Evolutionary conservation across 1,140 invertebrate genomes (phyloP).

Genomic region (Heliconius himera): DNA sequence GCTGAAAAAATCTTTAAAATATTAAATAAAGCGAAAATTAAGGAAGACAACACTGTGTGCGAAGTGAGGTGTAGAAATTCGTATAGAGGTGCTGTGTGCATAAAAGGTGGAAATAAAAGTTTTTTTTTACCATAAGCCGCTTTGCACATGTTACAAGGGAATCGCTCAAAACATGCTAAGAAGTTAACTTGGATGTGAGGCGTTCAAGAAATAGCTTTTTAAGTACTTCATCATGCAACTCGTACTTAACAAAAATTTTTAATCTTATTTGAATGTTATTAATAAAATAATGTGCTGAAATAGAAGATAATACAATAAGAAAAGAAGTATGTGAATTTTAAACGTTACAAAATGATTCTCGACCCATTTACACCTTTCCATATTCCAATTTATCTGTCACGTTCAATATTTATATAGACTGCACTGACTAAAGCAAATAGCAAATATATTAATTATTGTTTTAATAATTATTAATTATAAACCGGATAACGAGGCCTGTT

Average conservation of each 20-base stretch:
- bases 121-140: slow-evolving; percentile 28
- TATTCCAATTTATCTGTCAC: no score
- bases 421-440: no score
- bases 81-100: background rate
- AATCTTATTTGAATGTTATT: background rate
- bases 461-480: background rate
- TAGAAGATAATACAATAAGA: no score
- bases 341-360: no score
- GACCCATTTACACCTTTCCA: no score
- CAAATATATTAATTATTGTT: background rate
- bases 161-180: slow-evolving; percentile 31
- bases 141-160: slow-evolving; percentile 31
- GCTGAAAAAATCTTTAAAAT: no score
- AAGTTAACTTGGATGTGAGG: background rate
- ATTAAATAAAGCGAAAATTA: no score
- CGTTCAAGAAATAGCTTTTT: slow-evolving; percentile 24
- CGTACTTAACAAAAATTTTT: background rate
- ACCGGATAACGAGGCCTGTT: no score
- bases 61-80: background rate
- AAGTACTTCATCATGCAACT: slow-evolving; percentile 18
- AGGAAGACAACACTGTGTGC: background rate
- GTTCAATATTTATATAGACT: no score
- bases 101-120: slow-evolving; percentile 20
- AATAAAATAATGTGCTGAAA: background rate
- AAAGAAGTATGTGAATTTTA: no score